A percentile compares a stretch with the other conserved stretches of the same genome.
Evolutionary conservation across 2,888 invertebrate genomes (phyloP).

Genomic region (Apodemia zela): DNA sequence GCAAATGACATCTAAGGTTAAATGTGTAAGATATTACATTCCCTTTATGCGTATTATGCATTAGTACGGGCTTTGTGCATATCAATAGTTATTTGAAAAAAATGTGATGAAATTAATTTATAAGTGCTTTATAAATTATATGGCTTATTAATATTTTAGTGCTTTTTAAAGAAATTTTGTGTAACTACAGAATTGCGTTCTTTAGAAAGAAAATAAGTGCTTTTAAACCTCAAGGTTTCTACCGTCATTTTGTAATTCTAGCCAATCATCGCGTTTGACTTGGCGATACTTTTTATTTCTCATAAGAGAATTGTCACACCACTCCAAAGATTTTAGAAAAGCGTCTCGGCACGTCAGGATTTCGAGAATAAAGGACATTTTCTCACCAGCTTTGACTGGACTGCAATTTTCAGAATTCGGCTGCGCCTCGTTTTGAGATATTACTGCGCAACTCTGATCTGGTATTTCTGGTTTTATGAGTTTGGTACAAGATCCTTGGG

Average conservation of each 20-base stretch:
- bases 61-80: too few species aligned
- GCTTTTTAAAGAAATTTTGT: background rate
- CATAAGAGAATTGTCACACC: conserved; percentile 72
- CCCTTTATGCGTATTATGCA: background rate
- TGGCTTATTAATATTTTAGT: background rate
- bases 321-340: conserved; percentile 70
- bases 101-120: too few species aligned
- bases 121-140: background rate
- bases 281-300: conserved; percentile 62
- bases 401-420: conserved; percentile 35
- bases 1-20: conserved; percentile 2
- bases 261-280: conserved; percentile 67
- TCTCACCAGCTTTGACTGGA: conserved; percentile 68
- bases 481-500: conserved; percentile 51
- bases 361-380: conserved; percentile 67
- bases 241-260: conserved; percentile 62
- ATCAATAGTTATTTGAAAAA: too few species aligned
- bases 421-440: background rate
- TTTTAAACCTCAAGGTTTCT: conserved; percentile 34
- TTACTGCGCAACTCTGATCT: conserved; percentile 33
- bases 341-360: conserved; percentile 65
- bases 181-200: background rate
- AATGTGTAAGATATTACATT: background rate
- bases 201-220: conserved; percentile 2
- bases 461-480: conserved; percentile 46